A percentile compares a stretch with the other conserved stretches of the same genome.
phyloP scores from a whole-genome alignment of 1,140 invertebrate species.

The Mizuhopecten yessoensis region DNA sequence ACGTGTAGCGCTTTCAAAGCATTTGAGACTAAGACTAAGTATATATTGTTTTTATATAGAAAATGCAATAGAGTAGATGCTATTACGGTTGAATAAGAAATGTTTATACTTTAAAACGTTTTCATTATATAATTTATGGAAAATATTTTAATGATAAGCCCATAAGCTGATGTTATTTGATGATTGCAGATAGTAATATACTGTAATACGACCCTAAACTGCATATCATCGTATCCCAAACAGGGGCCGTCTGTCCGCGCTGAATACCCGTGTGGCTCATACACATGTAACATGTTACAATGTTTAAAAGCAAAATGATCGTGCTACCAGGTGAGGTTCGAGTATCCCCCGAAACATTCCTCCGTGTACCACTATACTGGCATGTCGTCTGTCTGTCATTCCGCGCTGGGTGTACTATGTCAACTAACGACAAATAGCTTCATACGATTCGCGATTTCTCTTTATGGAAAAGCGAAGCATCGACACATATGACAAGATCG shows the following conservation, averaged over 20 bases:
- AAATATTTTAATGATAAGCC: not conserved
- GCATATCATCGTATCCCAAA: not conserved
- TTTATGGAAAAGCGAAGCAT: too few species aligned
- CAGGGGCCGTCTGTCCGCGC: not conserved
- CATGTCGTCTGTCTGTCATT: not conserved
- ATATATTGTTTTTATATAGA: too few species aligned
- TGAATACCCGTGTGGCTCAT: not conserved
- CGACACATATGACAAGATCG: too few species aligned
- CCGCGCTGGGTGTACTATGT: not conserved
- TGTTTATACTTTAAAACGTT: too few species aligned
- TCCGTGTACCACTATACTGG: not conserved
- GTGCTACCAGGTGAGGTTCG: conserved; percentile 9
- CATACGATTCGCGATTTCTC: too few species aligned
- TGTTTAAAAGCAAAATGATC: not conserved
- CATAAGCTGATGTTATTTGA: not conserved
- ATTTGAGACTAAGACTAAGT: too few species aligned
- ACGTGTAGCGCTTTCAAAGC: too few species aligned
- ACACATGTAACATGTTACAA: not conserved
- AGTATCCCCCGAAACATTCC: not conserved
- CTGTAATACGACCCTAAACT: not conserved
- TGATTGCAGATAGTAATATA: not conserved
- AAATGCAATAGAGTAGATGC: too few species aligned
- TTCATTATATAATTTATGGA: too few species aligned
- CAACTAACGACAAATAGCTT: too few species aligned
- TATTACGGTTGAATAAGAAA: too few species aligned